phyloP scores from a whole-genome alignment of 2,888 invertebrate species.

The Mythimna albipuncta region DNA sequence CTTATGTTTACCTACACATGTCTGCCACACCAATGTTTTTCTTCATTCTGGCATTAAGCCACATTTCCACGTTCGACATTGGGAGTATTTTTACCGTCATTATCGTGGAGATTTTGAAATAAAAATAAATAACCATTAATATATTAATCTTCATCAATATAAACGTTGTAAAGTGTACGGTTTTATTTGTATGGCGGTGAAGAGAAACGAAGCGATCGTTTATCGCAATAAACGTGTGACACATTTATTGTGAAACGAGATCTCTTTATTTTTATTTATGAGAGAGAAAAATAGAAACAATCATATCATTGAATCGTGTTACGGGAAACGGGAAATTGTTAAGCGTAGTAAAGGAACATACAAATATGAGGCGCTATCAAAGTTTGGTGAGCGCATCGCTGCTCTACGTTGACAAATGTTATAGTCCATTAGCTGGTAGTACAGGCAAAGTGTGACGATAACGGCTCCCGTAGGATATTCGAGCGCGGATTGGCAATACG shows the following conservation, averaged over 20 bases:
- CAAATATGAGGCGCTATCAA: conserved; percentile 53
- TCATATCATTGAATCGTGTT: conserved; percentile 13
- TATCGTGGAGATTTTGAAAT: conserved; percentile 41
- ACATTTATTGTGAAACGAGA: conserved; percentile 6
- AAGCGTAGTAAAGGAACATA: conserved; percentile 20
- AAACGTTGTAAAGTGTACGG: conserved; percentile 20
- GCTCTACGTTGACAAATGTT: conserved; percentile 66
- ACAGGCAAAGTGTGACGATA: conserved; percentile 73
- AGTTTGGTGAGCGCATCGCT: conserved; percentile 34
- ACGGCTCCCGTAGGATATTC: conserved; percentile 73
- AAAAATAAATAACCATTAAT: conserved; percentile 43
- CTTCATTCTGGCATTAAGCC: conserved; percentile 69
- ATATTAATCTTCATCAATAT: conserved; percentile 42
- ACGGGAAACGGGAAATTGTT: conserved; percentile 14
- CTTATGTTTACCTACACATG: conserved; percentile 44
- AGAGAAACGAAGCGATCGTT: conserved; percentile 13
- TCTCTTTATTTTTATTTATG: conserved; percentile 6
- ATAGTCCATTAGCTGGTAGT: conserved; percentile 72
- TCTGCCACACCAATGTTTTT: conserved; percentile 53
- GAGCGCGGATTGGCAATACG: conserved; percentile 78
- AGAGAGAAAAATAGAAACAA: conserved; percentile 11
- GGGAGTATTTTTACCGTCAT: conserved; percentile 51
- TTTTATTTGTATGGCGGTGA: conserved; percentile 34
- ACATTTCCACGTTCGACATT: conserved; percentile 54
- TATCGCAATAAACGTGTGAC: conserved; percentile 20